Conservation (phyloP, 2,113 vertebrate genomes). For the Pongo abelii region DNA sequence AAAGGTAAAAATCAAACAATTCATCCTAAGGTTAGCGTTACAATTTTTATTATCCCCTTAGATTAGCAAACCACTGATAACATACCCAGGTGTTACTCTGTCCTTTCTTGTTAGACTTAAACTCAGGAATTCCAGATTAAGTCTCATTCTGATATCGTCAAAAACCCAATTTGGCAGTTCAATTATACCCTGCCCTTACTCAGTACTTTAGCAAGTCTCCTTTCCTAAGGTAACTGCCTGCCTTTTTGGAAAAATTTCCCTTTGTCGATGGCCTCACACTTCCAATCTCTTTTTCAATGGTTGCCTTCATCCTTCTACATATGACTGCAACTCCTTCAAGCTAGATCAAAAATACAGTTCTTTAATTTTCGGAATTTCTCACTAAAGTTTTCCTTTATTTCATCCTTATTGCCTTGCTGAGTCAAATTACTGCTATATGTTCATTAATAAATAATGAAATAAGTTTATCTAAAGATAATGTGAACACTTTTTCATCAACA, state of each 20-base stretch:
- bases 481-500: neutral
- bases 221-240: neutral
- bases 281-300: neutral
- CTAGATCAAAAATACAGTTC: neutral
- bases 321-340: neutral
- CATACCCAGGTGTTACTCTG: neutral
- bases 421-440: neutral
- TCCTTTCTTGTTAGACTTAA: neutral
- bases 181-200: neutral
- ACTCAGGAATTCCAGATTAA: neutral
- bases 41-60: neutral
- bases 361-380: slow-evolving; percentile 15
- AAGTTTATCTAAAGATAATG: neutral
- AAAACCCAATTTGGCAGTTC: neutral
- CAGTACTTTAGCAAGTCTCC: neutral
- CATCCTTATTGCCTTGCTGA: neutral
- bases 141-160: neutral
- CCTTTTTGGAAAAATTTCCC: neutral
- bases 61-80: neutral
- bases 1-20: slow-evolving; percentile 23
- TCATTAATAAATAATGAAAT: slow-evolving; percentile 24
- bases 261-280: neutral
- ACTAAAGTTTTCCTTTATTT: neutral
- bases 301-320: neutral
- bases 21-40: neutral